These are phyloP conservation scores for Papilio demoleus DNA, from an alignment of 2,888 invertebrate species.

Conservation along the genomic window DNA sequence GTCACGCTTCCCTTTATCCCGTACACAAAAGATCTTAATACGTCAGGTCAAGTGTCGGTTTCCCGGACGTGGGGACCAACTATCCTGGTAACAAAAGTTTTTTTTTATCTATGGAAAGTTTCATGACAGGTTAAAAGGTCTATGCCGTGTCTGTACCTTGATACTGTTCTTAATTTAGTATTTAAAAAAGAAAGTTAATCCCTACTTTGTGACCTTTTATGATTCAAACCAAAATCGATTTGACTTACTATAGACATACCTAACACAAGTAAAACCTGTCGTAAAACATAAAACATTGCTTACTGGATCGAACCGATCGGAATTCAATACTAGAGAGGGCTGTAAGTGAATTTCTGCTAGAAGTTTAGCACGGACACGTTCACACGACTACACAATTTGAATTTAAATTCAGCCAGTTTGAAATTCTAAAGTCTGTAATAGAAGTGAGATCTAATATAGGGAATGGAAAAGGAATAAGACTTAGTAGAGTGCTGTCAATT, in stretches of 20 bases:
- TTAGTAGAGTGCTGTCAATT: neutral
- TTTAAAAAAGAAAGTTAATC: too few species aligned
- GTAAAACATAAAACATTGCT: neutral
- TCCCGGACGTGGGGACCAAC: constrained; percentile 76
- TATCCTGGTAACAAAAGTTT: constrained; percentile 69
- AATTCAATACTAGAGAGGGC: constrained; percentile 27
- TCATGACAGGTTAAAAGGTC: constrained; percentile 68
- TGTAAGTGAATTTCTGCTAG: constrained; percentile 30
- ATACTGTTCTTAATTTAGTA: constrained; percentile 22
- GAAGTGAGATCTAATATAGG: neutral
- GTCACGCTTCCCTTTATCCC: constrained; percentile 75
- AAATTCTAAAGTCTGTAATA: constrained; percentile 19
- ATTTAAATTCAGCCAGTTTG: constrained; percentile 36
- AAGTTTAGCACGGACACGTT: constrained; percentile 33
- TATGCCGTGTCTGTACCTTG: constrained; percentile 42
- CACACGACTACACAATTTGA: constrained; percentile 23
- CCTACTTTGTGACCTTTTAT: too few species aligned
- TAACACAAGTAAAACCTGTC: too few species aligned
- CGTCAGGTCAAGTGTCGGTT: constrained; percentile 79
- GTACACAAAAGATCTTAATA: constrained; percentile 77
- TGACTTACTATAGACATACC: too few species aligned
- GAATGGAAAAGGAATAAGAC: neutral
- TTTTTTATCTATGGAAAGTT: constrained; percentile 62
- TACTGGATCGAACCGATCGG: constrained; percentile 2
- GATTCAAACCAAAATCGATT: too few species aligned